Base-by-base conservation (phyloP, 2,797 vertebrate genomes). In the Parambassis ranga region DNA sequence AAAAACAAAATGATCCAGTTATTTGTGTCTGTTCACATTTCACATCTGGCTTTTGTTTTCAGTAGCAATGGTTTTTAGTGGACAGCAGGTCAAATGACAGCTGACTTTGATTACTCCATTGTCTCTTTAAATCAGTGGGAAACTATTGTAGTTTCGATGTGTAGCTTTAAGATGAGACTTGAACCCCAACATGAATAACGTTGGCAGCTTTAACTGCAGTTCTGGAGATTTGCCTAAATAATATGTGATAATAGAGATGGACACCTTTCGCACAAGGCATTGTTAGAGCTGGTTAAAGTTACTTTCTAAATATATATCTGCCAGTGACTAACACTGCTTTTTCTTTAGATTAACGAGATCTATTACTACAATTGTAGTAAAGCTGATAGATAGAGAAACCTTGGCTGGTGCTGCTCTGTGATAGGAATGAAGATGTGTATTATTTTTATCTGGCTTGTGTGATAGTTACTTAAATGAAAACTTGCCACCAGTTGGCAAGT, bases 391-490 rank as follows among this genome's bases (percentile, higher is more conserved):
- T n/a, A 27, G 22, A 44, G 46, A 35, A 4, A 37, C 28, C 3
- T 15, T 39, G 35, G 30, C 43, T 32, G 15, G 43, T 16, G 44
- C 38, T 19, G 19, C 46, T 66, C 18, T 42, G 19, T 49, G 5
- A 44, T 7, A 0, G 26, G 38, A 33, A 71, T 56, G 26, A 51
- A 39, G 16, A 32, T 5, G 3, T 44, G 1, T n/a, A 38, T 53
- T 73, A 13, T 53, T 33, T 57, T 43, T 73, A 4, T 51, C 27
- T 55, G 48, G 42, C 53, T 33, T 56, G 31, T 44, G 49, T 61
- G 35, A 52, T 53, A 39, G 57, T 65, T 50, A 59, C 31, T 63
- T 30, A 20, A 31, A 71, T 65, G 22, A 75, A 66, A 79, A 32
- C 22, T 14, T 51, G 56, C 32, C 36, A 56, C 27, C 65, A 60